Conservation (phyloP, 1,140 invertebrate species). For the Solenopsis invicta region DNA sequence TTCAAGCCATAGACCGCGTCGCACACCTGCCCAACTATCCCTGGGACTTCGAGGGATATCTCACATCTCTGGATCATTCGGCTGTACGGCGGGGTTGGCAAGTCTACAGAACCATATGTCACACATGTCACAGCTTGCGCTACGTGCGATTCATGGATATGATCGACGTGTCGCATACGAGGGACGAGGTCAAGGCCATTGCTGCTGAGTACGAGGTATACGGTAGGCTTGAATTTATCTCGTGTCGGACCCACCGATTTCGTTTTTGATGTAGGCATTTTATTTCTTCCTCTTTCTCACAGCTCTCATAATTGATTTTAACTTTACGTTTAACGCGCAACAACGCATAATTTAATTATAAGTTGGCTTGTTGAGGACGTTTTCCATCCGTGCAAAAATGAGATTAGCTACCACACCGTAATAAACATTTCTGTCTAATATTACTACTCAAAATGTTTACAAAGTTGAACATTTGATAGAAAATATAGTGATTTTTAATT, state of each 20-base stretch:
- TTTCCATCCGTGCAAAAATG: constrained; percentile 10
- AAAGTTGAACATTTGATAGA: not conserved
- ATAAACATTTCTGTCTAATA: not conserved
- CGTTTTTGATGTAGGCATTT: not conserved
- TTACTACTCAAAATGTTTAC: not conserved
- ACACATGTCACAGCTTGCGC: constrained; percentile 97
- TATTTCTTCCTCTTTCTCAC: not conserved
- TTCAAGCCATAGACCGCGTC: not conserved
- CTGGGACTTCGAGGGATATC: constrained; percentile 93
- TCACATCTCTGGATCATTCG: constrained; percentile 94
- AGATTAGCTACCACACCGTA: not conserved
- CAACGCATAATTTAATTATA: constrained; percentile 23
- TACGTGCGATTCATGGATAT: constrained; percentile 97
- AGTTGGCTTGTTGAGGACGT: not conserved
- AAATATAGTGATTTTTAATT: not conserved
- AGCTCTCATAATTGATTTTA: constrained; percentile 13
- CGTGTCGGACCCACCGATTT: not conserved
- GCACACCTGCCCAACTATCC: constrained; percentile 92
- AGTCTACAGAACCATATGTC: constrained; percentile 99
- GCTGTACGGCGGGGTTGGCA: constrained; percentile 97
- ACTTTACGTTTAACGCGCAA: not conserved
- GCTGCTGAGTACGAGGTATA: constrained; percentile 92
- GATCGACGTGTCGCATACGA: constrained; percentile 94
- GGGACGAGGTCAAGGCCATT: constrained; percentile 96
- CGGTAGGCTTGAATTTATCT: constrained; percentile 77